phyloP scores from a whole-genome alignment of 2,888 invertebrate species.

The Helobdella robusta region DNA sequence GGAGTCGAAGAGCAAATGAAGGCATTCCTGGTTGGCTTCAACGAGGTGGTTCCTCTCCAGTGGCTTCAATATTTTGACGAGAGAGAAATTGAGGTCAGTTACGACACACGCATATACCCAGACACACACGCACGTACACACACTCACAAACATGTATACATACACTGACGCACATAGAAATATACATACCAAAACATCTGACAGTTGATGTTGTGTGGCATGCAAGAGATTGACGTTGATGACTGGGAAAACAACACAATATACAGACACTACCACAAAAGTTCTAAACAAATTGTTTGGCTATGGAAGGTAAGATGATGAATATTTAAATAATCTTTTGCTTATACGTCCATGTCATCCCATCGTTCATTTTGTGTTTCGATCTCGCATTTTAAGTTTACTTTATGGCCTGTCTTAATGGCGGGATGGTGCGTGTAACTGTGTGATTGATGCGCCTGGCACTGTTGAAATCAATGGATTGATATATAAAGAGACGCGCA shows the following conservation, averaged over 20 bases:
- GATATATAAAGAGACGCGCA: no score
- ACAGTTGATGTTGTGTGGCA: constrained; percentile 68
- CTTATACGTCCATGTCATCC: background rate
- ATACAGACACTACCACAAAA: constrained; percentile 91
- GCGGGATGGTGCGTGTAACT: background rate
- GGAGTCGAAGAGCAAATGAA: constrained; percentile 97
- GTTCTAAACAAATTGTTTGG: constrained; percentile 93
- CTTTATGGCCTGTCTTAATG: background rate
- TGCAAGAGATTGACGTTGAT: constrained; percentile 99
- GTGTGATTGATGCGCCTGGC: no score
- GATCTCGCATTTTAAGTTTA: background rate
- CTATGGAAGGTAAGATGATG: constrained; percentile 99
- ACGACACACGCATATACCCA: no score
- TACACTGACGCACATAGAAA: no score
- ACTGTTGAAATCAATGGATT: no score
- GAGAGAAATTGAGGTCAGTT: constrained; percentile 71
- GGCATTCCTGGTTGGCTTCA: constrained; percentile 94
- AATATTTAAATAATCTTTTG: no score
- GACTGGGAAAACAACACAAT: constrained; percentile 98
- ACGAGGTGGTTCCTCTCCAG: constrained; percentile 94
- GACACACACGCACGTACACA: no score
- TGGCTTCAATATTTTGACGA: constrained; percentile 99
- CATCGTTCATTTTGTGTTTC: background rate
- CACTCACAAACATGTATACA: no score
- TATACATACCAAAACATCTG: no score